These are phyloP conservation scores for Triplophysa tibetana DNA, from an alignment of 2,113 vertebrate genomes.

Conservation along the genomic window DNA sequence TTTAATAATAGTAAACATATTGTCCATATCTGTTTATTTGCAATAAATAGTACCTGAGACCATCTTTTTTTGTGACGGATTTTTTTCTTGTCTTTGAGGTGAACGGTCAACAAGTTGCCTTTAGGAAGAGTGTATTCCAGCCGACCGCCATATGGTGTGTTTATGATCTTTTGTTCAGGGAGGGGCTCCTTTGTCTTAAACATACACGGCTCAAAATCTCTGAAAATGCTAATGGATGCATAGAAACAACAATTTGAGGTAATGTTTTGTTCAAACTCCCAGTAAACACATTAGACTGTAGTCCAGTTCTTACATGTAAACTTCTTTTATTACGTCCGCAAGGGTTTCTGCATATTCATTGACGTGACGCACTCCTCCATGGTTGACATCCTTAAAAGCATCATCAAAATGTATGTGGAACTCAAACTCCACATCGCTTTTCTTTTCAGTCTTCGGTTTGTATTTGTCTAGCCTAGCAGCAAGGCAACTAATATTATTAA, in stretches of 20 bases:
- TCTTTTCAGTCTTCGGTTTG: constrained; percentile 51
- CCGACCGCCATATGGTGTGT: constrained; percentile 67
- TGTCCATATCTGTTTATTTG: not conserved
- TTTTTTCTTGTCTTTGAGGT: constrained; percentile 25
- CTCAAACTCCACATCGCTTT: constrained; percentile 59
- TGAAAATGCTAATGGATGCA: constrained; percentile 62
- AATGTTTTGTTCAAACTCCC: not conserved
- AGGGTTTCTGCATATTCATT: constrained; percentile 60
- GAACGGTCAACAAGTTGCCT: constrained; percentile 59
- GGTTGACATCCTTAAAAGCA: constrained; percentile 52
- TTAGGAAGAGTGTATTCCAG: constrained; percentile 65
- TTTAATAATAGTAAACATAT: not conserved
- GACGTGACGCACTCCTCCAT: constrained; percentile 34
- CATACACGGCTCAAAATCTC: constrained; percentile 40
- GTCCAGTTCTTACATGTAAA: constrained; percentile 58
- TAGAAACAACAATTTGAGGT: not conserved
- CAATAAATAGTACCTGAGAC: constrained; percentile 19
- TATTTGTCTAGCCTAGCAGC: constrained; percentile 67
- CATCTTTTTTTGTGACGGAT: constrained; percentile 57
- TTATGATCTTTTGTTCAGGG: constrained; percentile 53
- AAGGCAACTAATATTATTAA: constrained; percentile 2
- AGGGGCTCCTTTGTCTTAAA: constrained; percentile 44
- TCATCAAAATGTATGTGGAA: constrained; percentile 68
- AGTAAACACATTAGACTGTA: not conserved
- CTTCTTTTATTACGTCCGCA: constrained; percentile 57